Percentiles rank a stretch among this genome's conserved stretches.
These are phyloP conservation scores for Morinoia aosen DNA, from an alignment of 2,888 invertebrate species.

Conservation along the genomic window DNA sequence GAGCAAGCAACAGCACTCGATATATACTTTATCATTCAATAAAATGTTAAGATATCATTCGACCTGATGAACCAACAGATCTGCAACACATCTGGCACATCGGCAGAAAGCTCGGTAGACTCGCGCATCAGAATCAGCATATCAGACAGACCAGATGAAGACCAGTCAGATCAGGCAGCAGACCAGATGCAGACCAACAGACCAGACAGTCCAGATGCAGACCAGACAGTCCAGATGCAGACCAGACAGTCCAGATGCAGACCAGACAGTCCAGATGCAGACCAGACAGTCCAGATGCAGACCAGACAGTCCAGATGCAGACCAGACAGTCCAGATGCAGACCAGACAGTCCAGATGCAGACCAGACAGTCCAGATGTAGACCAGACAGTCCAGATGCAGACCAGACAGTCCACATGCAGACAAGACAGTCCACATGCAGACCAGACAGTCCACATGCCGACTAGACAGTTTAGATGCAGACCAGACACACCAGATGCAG, in stretches of 20 bases:
- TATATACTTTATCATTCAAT: too few relatives aligned
- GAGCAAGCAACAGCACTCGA: too few relatives aligned
- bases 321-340: neutral
- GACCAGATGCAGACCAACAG: neutral
- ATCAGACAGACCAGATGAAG: neutral
- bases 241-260: neutral
- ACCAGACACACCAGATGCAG: neutral
- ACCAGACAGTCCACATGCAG: neutral
- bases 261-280: neutral
- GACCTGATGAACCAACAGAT: too few relatives aligned
- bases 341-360: neutral
- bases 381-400: neutral
- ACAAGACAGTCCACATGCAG: neutral
- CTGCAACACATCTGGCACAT: neutral
- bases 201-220: neutral
- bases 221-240: neutral
- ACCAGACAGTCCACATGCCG: neutral
- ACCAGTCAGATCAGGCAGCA: neutral
- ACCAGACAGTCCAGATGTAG: neutral
- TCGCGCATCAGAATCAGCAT: too few relatives aligned
- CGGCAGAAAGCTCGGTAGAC: too few relatives aligned
- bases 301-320: neutral
- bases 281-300: neutral
- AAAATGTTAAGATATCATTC: too few relatives aligned
- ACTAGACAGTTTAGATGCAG: neutral